Conservation (phyloP, 2,888 invertebrate genomes). For the Brachyptera putata region DNA sequence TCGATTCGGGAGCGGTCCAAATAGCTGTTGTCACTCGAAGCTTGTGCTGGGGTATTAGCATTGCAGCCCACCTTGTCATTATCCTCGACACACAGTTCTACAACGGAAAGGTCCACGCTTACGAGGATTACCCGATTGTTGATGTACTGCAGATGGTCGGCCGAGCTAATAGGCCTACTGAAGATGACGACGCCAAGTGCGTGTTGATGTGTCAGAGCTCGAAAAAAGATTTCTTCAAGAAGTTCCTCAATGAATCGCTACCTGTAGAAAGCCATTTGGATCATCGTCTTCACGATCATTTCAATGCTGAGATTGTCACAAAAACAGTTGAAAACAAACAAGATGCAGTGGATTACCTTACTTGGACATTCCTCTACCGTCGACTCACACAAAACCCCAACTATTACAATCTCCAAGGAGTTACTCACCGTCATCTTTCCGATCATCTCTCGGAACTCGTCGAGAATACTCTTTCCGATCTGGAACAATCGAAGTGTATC, state of each 20-base stretch:
- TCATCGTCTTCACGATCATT: slow-evolving; percentile 96
- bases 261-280: slow-evolving; percentile 98
- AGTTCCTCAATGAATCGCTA: slow-evolving; percentile 93
- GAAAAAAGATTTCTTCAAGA: slow-evolving; percentile 98
- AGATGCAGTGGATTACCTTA: slow-evolving; percentile 98
- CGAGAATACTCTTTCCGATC: slow-evolving; percentile 88
- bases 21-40: slow-evolving; percentile 88
- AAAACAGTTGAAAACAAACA: slow-evolving; percentile 99
- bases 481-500: slow-evolving; percentile 96
- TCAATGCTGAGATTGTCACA: slow-evolving; percentile 99
- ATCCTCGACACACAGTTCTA: slow-evolving; percentile 95
- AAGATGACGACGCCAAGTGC: slow-evolving; percentile 90
- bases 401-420: slow-evolving; percentile 94
- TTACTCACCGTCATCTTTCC: slow-evolving; percentile 93
- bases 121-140: slow-evolving; percentile 97
- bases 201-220: slow-evolving; percentile 96
- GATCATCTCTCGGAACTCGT: slow-evolving; percentile 98
- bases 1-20: slow-evolving; percentile 89
- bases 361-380: slow-evolving; percentile 98
- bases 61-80: slow-evolving; percentile 89
- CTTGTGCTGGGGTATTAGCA: slow-evolving; percentile 88
- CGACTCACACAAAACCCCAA: slow-evolving; percentile 98
- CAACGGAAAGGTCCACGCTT: slow-evolving; percentile 71
- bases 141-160: slow-evolving; percentile 98
- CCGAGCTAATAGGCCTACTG: slow-evolving; percentile 85